phyloP scores from a whole-genome alignment of 2,113 vertebrate species.

The Gyps fulvus region DNA sequence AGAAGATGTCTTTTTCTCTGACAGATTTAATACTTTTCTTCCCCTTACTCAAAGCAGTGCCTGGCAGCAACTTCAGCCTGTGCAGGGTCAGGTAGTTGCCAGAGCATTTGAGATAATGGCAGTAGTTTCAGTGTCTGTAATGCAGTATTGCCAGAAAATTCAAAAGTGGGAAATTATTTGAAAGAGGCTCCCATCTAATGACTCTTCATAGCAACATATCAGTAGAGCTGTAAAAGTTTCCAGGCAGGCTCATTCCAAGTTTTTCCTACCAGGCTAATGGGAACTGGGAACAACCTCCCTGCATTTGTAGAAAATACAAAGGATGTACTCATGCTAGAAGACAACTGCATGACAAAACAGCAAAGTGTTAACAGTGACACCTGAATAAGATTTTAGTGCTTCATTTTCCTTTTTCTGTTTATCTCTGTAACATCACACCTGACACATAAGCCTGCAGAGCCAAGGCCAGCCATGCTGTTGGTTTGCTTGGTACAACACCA shows the following conservation, averaged over 20 bases:
- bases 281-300: not conserved
- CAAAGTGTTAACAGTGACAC: not conserved
- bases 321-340: not conserved
- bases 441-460: not conserved
- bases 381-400: not conserved
- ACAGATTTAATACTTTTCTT: not conserved
- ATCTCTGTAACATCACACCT: rapidly evolving
- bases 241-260: not conserved
- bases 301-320: not conserved
- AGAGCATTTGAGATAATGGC: rapidly evolving
- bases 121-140: not conserved
- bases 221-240: not conserved
- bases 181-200: not conserved
- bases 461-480: rapidly evolving
- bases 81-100: rapidly evolving
- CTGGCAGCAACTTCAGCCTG: not conserved
- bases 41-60: not conserved
- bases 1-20: not conserved
- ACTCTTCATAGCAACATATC: not conserved
- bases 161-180: not conserved
- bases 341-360: not conserved
- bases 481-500: not conserved
- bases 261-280: not conserved
- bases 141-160: not conserved
- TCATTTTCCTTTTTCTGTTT: not conserved